Conservation (phyloP, 2,888 invertebrate species). For the Xestobium rufovillosum region DNA sequence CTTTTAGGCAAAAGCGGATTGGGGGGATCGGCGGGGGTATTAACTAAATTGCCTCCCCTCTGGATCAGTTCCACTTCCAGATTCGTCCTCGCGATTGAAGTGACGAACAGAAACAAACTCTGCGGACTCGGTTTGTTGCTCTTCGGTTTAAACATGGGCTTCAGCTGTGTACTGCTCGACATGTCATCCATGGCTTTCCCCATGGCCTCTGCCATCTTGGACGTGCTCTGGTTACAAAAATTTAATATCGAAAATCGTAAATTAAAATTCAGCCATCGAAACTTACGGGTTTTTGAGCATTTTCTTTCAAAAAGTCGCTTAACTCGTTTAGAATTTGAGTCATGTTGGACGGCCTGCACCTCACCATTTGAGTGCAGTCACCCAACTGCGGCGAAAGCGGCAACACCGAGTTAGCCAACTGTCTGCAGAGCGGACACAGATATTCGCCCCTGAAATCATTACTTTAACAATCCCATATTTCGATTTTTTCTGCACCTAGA, state of each 20-base stretch:
- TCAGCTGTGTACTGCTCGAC: slow-evolving; percentile 78
- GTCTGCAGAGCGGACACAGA: slow-evolving; percentile 90
- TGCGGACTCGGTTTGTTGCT: slow-evolving; percentile 56
- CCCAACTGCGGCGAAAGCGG: slow-evolving; percentile 70
- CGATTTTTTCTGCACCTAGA: not conserved
- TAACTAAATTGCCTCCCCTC: slow-evolving; percentile 69
- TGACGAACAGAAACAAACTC: slow-evolving; percentile 79
- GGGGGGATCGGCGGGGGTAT: slow-evolving; percentile 37
- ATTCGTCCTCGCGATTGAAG: slow-evolving; percentile 84
- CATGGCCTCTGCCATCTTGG: slow-evolving; percentile 78
- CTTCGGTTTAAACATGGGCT: slow-evolving; percentile 70
- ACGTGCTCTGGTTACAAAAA: slow-evolving; percentile 48
- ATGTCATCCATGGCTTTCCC: slow-evolving; percentile 92
- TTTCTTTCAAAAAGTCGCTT: slow-evolving; percentile 58
- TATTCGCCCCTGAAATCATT: slow-evolving; percentile 66
- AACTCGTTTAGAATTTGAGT: slow-evolving; percentile 45
- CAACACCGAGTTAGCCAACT: slow-evolving; percentile 83
- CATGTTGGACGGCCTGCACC: slow-evolving; percentile 49
- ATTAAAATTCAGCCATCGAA: slow-evolving; percentile 4
- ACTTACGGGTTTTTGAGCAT: slow-evolving; percentile 58
- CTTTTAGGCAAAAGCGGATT: slow-evolving; percentile 66
- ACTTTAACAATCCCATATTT: not conserved
- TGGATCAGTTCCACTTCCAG: slow-evolving; percentile 88
- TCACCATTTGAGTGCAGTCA: slow-evolving; percentile 56
- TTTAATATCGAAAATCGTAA: slow-evolving; percentile 2